Base-by-base conservation (phyloP, 2,113 vertebrate species). In the Climacteris rufus region DNA sequence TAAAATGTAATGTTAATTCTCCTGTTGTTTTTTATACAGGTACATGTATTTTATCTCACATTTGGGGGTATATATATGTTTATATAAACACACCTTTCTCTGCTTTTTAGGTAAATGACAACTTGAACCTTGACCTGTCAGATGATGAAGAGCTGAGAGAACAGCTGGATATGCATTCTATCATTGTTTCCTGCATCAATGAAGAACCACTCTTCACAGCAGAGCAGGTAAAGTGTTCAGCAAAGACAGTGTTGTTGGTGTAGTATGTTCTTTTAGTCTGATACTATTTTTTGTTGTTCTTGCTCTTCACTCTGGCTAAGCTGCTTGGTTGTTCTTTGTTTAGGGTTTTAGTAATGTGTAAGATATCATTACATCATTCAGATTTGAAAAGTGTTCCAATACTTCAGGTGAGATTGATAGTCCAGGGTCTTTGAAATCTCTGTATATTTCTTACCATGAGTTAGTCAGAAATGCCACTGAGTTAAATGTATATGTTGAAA, bases 81-180 rank as follows among this genome's bases (percentile, higher is more conserved):
- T 71, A 16, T 65, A 23, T 70, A 75, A 82, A 54, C 50, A 42
- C 15, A 59, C 10, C 2, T 74, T 93, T 82, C 93, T 74, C 31
- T 92, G 42, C 40, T 86, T 95, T 83, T 80, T 95, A 99, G 99
- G 95, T 98, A 91, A 96, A 98, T 87, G 98, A 99, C 66, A 98
- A 98, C 91, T 96, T 98, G 96, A 98, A 99, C 86, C 98, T 99
- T 92, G 99, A 99, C 69, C 81, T 99, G 35, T 99, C 99, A 28
- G 99, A 99, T 80, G 99, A 99, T 3, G 99, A 99, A 94, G 99
- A 99, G 81, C 97, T 99, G 90, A 98, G 99, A 94, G 99, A 99
- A 54, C 99, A 99, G 95, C 95, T 99, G 98, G 99, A 99, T 78
- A 99, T 99, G 99, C 99, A 99, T 97, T 99, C 99, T 2, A 99